Conservation (phyloP, 2,113 vertebrate genomes). For the Nycticryphes semicollaris region DNA sequence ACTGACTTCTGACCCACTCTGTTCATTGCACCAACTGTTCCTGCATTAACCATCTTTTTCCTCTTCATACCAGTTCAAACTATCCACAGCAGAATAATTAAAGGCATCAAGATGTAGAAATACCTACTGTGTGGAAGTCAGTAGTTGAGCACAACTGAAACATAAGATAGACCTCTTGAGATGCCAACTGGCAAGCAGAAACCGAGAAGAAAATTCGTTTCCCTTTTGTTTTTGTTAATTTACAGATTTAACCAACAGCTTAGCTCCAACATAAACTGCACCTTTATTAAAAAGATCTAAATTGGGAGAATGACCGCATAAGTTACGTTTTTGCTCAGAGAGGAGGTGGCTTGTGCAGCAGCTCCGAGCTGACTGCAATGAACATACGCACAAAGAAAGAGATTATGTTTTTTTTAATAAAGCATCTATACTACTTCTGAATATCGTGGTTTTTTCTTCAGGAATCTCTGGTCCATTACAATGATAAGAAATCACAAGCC, state of each 20-base stretch:
- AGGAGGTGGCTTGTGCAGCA: background rate
- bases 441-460: background rate
- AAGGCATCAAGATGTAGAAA: background rate
- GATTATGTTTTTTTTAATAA: background rate
- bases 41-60: background rate
- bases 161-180: background rate
- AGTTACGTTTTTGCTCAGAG: background rate
- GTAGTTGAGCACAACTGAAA: constrained; percentile 5
- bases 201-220: background rate
- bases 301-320: constrained; percentile 15
- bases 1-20: background rate
- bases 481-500: background rate
- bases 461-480: background rate
- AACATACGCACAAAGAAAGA: background rate
- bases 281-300: constrained; percentile 22
- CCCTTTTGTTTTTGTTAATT: constrained; percentile 10
- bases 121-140: background rate
- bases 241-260: background rate
- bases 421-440: background rate
- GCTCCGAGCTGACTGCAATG: background rate
- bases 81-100: background rate
- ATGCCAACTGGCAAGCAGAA: constrained; percentile 29
- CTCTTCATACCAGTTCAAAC: background rate
- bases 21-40: background rate
- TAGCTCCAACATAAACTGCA: constrained; percentile 15